phyloP scores from a whole-genome alignment of 2,888 invertebrate species.

The Erannis defoliaria region DNA sequence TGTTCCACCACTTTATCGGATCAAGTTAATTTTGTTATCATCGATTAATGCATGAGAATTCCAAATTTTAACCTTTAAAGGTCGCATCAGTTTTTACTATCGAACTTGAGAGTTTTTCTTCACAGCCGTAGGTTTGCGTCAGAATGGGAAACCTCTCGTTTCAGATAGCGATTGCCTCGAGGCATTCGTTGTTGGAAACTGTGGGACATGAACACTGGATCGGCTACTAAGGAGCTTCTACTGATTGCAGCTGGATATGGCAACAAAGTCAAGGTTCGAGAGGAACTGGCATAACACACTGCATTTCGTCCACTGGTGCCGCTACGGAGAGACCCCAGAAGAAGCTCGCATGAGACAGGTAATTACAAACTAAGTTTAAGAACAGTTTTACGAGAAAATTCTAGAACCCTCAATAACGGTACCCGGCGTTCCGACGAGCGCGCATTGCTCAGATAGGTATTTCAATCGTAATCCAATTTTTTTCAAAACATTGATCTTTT shows the following conservation, averaged over 20 bases:
- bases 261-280: conserved; percentile 86
- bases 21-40: conserved; percentile 35
- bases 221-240: conserved; percentile 84
- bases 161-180: conserved; percentile 83
- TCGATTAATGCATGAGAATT: conserved; percentile 56
- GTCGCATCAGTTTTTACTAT: conserved; percentile 56
- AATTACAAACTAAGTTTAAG: conserved; percentile 53
- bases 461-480: conserved; percentile 31
- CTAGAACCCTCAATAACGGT: conserved; percentile 56
- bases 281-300: conserved; percentile 89
- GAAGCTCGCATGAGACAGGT: conserved; percentile 90
- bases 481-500: conserved; percentile 40
- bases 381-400: conserved; percentile 41
- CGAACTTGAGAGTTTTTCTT: conserved; percentile 64
- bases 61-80: conserved; percentile 61
- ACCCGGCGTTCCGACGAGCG: conserved; percentile 37
- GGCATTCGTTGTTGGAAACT: conserved; percentile 79
- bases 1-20: conserved; percentile 10
- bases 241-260: conserved; percentile 87
- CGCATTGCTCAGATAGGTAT: conserved; percentile 46
- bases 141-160: conserved; percentile 86
- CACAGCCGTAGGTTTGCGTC: conserved; percentile 75
- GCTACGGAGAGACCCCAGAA: conserved; percentile 89
- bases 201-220: conserved; percentile 75
- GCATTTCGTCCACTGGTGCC: conserved; percentile 90